Evolutionary conservation across 64 coral and sea anemone species (phyloP).

Genomic region (Porites lutea): DNA sequence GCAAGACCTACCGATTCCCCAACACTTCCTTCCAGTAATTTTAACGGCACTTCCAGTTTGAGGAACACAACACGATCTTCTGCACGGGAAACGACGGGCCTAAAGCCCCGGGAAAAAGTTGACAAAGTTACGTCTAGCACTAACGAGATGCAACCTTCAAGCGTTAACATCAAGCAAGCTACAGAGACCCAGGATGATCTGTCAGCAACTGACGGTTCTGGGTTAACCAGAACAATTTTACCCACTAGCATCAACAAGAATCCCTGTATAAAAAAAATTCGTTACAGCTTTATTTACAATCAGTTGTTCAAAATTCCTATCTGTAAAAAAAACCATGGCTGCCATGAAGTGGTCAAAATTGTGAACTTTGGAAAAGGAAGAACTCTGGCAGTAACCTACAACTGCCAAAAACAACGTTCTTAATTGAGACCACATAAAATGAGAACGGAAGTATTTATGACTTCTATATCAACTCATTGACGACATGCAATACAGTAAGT

Average conservation of each 20-base stretch:
- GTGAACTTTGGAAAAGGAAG: constrained; percentile 12
- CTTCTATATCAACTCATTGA: too few species aligned
- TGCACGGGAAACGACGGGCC: not conserved
- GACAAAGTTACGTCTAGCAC: not conserved
- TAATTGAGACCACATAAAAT: too few species aligned
- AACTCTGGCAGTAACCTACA: not conserved
- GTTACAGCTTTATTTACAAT: not conserved
- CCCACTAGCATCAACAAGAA: not conserved
- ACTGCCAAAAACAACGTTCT: not conserved
- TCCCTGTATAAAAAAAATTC: not conserved
- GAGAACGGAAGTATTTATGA: too few species aligned
- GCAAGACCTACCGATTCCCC: not conserved
- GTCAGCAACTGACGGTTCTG: too few species aligned
- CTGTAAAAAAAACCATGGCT: constrained; percentile 15
- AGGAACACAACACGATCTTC: not conserved
- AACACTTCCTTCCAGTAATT: not conserved
- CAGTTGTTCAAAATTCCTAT: constrained; percentile 13
- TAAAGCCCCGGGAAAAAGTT: not conserved
- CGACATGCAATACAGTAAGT: too few species aligned
- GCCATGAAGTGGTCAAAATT: not conserved
- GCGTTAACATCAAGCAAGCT: not conserved
- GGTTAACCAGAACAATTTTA: not conserved
- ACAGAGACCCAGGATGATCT: not conserved
- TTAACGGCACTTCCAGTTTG: not conserved
- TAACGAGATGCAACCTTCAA: not conserved